Base-by-base conservation (phyloP, 2,797 vertebrate species). In the Sebastes melanostomus region DNA sequence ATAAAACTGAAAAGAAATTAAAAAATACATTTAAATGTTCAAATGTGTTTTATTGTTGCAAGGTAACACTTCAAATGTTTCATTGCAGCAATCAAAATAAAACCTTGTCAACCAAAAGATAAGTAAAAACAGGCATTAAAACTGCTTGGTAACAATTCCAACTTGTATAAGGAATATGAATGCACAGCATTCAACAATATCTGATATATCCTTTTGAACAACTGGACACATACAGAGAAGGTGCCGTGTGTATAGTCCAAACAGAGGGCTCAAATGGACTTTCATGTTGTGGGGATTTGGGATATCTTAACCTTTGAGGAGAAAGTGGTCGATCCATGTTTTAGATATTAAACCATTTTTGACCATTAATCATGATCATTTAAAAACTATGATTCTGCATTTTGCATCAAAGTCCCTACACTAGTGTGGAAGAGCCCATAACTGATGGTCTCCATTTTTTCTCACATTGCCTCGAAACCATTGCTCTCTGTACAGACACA, bases 391-490 rank as follows among this genome's bases (percentile, higher is more conserved):
- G 22, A 61, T 67, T 50, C 2, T 4, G 12, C n/a, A 42, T 29
- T 61, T 50, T 67, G 27, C 29, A 58, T 63, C 7, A 32, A 18
- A 20, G 9, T 18, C 34, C 11, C 12, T n/a, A 18, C 27, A 18
- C 42, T 46, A 24, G 8, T 18, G 56, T 55, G 5, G 11, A 38
- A 16, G 10, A 52, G 20, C 10, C 18, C 11, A 4, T 22, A 46
- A 46, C 16, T 25, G 3, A 61, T 52, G 27, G 1, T 20, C 32
- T 50, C 38, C 9, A 13, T 63, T 72, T 75, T 78, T 75, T 80
- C 69, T 81, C 82, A 65, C 22, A 36, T n/a, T 30, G 9, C 10
- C 16, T 42, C n/a, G 13, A 83, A 86, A 81, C 73, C 36, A n/a
- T 4, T 59, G 60, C 34, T 38, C 72, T 77, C 52, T 80, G 50